These are phyloP conservation scores for Atopsyche davidsoni DNA, from an alignment of 1,140 invertebrate species.

Conservation along the genomic window DNA sequence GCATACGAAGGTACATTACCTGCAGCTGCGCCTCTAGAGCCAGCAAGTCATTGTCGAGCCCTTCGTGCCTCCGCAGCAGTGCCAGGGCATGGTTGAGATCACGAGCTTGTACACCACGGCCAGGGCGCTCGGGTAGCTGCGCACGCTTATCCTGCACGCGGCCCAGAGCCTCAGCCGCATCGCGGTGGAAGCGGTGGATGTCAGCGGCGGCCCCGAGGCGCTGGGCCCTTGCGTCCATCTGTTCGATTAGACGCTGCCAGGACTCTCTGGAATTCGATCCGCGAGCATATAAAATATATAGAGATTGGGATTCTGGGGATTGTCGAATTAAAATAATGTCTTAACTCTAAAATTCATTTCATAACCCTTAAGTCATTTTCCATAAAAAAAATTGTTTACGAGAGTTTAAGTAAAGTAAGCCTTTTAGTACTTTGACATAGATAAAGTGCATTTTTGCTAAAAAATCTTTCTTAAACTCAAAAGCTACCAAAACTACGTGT, in stretches of 20 bases:
- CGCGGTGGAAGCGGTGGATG: conserved; percentile 94
- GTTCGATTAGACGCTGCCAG: conserved; percentile 83
- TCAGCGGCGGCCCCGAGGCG: conserved; percentile 88
- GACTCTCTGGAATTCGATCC: conserved; percentile 53
- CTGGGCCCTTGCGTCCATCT: conserved; percentile 78
- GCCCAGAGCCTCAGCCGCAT: conserved; percentile 87
- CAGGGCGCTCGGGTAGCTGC: conserved; percentile 31
- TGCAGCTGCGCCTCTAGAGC: conserved; percentile 90
- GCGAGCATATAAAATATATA: neutral
- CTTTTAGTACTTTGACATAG: neutral
- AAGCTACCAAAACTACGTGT: neutral
- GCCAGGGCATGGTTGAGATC: conserved; percentile 84
- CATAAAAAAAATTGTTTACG: too few relatives aligned
- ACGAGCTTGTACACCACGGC: conserved; percentile 44
- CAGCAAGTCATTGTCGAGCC: conserved; percentile 91
- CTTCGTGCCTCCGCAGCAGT: conserved; percentile 82
- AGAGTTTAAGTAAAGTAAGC: too few relatives aligned
- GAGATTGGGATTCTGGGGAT: too few relatives aligned
- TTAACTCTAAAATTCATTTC: too few relatives aligned
- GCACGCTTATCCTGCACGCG: conserved; percentile 55
- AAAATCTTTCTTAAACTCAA: neutral
- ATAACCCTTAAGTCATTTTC: too few relatives aligned
- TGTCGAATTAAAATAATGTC: too few relatives aligned
- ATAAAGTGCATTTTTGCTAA: neutral
- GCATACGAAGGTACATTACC: too few relatives aligned